Conservation (phyloP, 2,113 vertebrate species). For the Regulus satrapa region DNA sequence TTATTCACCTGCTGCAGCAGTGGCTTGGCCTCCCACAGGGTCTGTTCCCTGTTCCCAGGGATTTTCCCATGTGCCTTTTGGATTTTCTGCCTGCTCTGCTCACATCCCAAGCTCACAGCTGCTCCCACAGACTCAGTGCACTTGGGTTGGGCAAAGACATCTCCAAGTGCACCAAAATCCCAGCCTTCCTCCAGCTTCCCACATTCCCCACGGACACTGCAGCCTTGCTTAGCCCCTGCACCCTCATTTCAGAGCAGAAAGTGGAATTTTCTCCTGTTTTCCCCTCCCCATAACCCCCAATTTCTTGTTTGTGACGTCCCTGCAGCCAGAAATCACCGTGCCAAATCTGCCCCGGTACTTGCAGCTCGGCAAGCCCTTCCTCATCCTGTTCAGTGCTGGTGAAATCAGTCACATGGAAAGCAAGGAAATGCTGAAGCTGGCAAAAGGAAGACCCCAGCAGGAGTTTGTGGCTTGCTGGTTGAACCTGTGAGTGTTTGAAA, state of each 20-base stretch:
- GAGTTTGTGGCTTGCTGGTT: constrained; percentile 83
- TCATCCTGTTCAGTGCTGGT: constrained; percentile 85
- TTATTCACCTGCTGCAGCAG: background rate
- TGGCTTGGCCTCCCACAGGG: background rate
- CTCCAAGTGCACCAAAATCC: background rate
- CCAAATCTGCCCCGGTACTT: constrained; percentile 83
- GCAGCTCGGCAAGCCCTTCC: constrained; percentile 77
- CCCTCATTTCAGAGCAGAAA: fast-evolving
- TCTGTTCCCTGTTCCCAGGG: background rate
- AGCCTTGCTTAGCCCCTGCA: background rate
- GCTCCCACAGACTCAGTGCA: background rate
- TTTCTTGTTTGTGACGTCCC: background rate
- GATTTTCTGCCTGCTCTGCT: background rate
- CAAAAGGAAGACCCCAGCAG: constrained; percentile 49
- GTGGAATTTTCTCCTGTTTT: background rate
- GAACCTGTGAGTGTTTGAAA: constrained; percentile 80
- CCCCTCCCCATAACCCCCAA: background rate
- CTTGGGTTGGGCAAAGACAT: background rate
- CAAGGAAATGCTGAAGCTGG: constrained; percentile 70
- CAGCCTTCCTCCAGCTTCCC: background rate
- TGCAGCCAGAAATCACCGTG: constrained; percentile 90
- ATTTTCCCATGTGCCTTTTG: background rate
- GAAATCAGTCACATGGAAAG: constrained; percentile 64
- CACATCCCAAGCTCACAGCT: background rate
- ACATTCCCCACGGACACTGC: fast-evolving